A percentile compares a stretch with the other conserved stretches of the same genome.
Conservation (phyloP, 2,113 vertebrate genomes). For the Proterorhinus semilunaris region DNA sequence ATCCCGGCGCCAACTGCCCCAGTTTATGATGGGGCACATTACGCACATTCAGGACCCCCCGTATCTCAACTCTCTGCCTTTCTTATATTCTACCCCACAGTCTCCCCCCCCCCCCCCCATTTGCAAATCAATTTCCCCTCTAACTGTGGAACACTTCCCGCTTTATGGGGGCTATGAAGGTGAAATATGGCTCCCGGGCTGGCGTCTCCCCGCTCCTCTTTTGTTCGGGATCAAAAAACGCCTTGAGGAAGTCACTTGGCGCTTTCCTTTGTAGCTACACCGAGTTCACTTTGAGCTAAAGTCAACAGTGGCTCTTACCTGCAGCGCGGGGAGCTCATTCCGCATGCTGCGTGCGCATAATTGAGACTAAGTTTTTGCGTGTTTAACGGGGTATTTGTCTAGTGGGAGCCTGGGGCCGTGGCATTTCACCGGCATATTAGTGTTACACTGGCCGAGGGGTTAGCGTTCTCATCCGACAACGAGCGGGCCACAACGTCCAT, state of each 20-base stretch:
- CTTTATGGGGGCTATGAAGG: constrained; percentile 48
- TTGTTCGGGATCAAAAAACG: constrained; percentile 25
- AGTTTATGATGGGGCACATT: not conserved
- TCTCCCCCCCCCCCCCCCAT: constrained; percentile 2
- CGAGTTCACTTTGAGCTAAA: constrained; percentile 22
- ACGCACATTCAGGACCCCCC: too few relatives aligned
- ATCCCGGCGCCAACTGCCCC: not conserved
- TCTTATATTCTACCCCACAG: too few relatives aligned
- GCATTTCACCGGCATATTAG: not conserved
- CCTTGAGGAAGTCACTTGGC: constrained; percentile 13
- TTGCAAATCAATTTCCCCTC: constrained; percentile 42
- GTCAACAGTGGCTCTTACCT: constrained; percentile 41
- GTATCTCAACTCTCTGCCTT: not conserved
- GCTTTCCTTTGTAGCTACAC: constrained; percentile 14
- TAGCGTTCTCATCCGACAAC: too few relatives aligned
- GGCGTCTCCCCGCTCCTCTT: constrained; percentile 10
- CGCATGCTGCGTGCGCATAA: not conserved
- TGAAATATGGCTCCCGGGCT: constrained; percentile 40
- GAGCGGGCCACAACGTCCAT: too few relatives aligned
- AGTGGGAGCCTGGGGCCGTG: constrained; percentile 20
- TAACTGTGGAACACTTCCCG: constrained; percentile 35
- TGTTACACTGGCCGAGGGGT: too few relatives aligned
- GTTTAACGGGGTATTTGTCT: constrained; percentile 3
- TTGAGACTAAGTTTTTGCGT: constrained; percentile 4
- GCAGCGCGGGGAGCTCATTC: constrained; percentile 22